Conservation (phyloP, 1,140 invertebrate genomes). For the Neodiprion lecontei region DNA sequence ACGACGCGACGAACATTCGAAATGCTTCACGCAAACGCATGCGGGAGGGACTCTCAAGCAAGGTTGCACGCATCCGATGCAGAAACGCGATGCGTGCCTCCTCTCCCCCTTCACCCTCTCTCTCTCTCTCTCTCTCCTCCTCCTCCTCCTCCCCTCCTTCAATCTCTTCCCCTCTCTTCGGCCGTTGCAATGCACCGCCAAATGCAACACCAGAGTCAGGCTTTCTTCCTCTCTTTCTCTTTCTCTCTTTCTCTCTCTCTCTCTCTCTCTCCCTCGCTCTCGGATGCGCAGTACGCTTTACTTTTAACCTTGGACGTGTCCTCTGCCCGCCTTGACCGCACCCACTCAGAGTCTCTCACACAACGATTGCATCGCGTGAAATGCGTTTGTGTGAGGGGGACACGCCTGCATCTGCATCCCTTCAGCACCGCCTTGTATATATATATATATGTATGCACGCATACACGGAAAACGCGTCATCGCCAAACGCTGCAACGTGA, state of each 20-base stretch:
- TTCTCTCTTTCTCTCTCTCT: constrained; percentile 14
- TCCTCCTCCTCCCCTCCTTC: constrained; percentile 13
- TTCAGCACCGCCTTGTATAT: neutral
- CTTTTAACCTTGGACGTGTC: constrained; percentile 45
- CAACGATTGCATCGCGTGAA: no score
- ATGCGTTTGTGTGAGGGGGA: no score
- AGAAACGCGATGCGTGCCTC: neutral
- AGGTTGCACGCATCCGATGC: neutral
- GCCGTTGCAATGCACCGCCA: neutral
- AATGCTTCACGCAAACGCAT: neutral
- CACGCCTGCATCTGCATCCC: no score
- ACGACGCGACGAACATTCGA: neutral
- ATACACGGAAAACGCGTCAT: no score
- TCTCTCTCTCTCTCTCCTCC: constrained; percentile 14
- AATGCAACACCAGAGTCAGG: neutral
- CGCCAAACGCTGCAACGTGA: neutral
- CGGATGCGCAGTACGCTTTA: constrained; percentile 36
- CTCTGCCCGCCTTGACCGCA: constrained; percentile 31
- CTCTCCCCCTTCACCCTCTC: neutral
- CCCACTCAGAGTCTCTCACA: constrained; percentile 33
- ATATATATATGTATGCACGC: neutral
- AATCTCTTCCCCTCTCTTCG: neutral
- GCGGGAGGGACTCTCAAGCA: neutral
- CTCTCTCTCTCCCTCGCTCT: constrained; percentile 19
- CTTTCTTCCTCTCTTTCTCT: neutral